Base-by-base conservation (phyloP, 2,113 vertebrate species). In the Sander vitreus region DNA sequence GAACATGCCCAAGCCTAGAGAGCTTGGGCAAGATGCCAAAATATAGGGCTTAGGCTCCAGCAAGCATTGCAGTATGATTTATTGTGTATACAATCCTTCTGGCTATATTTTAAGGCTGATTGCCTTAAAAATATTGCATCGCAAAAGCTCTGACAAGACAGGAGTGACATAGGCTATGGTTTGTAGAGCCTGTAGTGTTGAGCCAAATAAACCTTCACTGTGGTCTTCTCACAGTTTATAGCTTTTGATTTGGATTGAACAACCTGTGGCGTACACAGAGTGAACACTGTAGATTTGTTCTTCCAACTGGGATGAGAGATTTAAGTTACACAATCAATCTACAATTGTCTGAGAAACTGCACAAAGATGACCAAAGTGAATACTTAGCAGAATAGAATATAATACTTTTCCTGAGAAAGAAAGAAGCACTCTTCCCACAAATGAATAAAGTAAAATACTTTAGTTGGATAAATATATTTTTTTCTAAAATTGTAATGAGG, bases 1-100 rank as follows among this genome's bases (percentile, higher is more conserved):
- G n/a, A 89, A 80, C 82, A 86, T 81, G 71, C 68, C 53, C 47
- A 11, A 88, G 62, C 71, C 55, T 45, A 82, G 67, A 45, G 43
- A 73, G 72, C 57, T 36, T 27, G 36, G 70, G 76, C 63, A 76
- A 63, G 19, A 79, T 51, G 75, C 62, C 77, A 78, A 36, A 48
- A 73, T 21, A 58, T 14, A 39, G 19, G 25, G 60, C 65, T 79
- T 70, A 54, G 67, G 63, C 66, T 73, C 12, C 45, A 70, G 58
- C 21, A 48, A 74, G 27, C 78, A 67, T 1, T n/a, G 47, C 27
- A 80, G 64, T 30, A 23, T n/a, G 39, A 59, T 58, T 70, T 75
- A 58, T 69, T 64, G 58, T 74, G 76, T 30, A 33, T 47, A 79
- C 58, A 70, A 19, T 75, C 43, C 50, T 45, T 75, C 64, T 50